Evolutionary conservation across 2,113 vertebrate species (phyloP).

Genomic region (Nesospiza acunhae): DNA sequence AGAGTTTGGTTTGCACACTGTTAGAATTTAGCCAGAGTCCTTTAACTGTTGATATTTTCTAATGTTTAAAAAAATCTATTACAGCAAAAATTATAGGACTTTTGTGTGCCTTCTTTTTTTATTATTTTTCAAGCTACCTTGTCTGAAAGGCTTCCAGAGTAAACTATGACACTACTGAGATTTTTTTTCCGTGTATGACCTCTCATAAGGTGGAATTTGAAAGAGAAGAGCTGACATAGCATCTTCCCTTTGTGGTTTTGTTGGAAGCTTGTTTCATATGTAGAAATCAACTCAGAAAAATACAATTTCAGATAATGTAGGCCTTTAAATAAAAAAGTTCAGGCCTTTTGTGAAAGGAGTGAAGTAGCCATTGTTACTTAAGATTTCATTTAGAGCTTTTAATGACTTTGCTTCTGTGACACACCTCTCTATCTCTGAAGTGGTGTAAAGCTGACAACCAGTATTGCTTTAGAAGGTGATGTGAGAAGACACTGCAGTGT

Average conservation of each 20-base stretch:
- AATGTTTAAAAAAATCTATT: background rate
- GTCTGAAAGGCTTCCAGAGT: background rate
- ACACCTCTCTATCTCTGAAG: background rate
- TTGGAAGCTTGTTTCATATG: background rate
- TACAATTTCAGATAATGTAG: background rate
- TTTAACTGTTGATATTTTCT: background rate
- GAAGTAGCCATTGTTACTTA: background rate
- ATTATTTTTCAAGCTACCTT: background rate
- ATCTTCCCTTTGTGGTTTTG: background rate
- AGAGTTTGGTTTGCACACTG: background rate
- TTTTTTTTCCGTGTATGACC: background rate
- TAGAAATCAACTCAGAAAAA: background rate
- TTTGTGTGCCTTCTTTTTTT: background rate
- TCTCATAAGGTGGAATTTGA: background rate
- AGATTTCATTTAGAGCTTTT: background rate
- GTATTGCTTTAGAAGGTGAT: background rate
- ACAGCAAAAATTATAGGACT: background rate
- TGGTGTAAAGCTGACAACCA: background rate
- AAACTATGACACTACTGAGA: background rate
- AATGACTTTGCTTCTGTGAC: background rate
- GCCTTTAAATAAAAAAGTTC: background rate
- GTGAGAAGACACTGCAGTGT: background rate
- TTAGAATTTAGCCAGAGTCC: background rate
- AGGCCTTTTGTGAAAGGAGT: background rate
- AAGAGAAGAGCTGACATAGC: background rate